phyloP scores from a whole-genome alignment of 1,140 invertebrate genomes.

The Ruditapes philippinarum region DNA sequence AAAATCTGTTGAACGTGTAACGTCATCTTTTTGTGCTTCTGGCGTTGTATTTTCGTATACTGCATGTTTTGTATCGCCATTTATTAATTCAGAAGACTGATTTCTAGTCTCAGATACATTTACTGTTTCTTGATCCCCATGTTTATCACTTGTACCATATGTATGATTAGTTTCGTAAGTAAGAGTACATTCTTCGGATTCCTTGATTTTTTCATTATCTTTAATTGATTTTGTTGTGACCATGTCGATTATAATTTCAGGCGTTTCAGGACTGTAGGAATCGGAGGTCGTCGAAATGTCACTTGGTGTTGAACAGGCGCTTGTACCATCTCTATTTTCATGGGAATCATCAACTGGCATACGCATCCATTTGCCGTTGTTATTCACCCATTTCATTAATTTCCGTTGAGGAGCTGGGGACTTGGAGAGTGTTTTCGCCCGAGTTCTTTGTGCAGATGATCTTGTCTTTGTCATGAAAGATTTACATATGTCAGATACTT shows the following conservation, averaged over 20 bases:
- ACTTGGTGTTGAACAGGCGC: neutral
- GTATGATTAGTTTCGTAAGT: too few relatives aligned
- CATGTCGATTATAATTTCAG: neutral
- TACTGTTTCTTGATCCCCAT: too few relatives aligned
- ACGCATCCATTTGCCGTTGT: slow-evolving; percentile 55
- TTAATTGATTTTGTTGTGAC: neutral
- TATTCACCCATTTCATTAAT: slow-evolving; percentile 63
- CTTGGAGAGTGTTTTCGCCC: neutral
- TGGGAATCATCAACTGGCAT: slow-evolving; percentile 35
- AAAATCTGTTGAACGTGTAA: too few relatives aligned
- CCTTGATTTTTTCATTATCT: neutral
- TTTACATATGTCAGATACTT: slow-evolving; percentile 57
- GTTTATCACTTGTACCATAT: too few relatives aligned
- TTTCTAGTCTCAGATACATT: too few relatives aligned
- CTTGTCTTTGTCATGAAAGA: slow-evolving; percentile 53
- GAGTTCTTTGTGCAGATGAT: neutral
- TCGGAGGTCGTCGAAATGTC: neutral
- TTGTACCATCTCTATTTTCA: neutral
- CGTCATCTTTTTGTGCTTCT: too few relatives aligned
- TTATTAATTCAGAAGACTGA: too few relatives aligned
- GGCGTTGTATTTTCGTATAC: too few relatives aligned
- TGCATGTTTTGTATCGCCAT: too few relatives aligned
- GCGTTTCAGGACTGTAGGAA: neutral
- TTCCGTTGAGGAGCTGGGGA: slow-evolving; percentile 52
- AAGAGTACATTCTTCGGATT: neutral